A percentile compares a stretch with the other conserved stretches of the same genome.
These are phyloP conservation scores for Ectemnius cavifrons DNA, from an alignment of 2,888 invertebrate species.

Conservation along the genomic window DNA sequence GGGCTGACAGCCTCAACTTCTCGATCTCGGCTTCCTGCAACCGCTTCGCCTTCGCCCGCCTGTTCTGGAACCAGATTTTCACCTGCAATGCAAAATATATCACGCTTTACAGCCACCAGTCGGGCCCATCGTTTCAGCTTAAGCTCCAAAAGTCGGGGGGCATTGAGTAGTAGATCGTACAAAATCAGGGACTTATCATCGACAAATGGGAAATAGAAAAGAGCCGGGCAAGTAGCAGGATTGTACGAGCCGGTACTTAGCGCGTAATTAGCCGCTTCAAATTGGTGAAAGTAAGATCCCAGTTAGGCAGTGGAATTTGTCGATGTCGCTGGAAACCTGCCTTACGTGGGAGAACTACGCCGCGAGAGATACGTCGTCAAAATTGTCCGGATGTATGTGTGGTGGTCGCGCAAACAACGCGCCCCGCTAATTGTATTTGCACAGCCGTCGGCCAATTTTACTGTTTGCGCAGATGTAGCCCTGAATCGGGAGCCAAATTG, in stretches of 20 bases:
- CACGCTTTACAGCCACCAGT: constrained; percentile 3
- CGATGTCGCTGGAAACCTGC: constrained; percentile 41
- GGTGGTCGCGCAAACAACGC: constrained; percentile 3
- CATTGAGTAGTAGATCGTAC: no score
- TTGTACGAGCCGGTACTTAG: constrained; percentile 41
- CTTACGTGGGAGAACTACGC: constrained; percentile 22
- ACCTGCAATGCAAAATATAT: constrained; percentile 80
- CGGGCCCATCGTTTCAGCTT: no score
- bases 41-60: constrained; percentile 96
- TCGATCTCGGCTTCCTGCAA: constrained; percentile 97
- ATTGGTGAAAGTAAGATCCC: constrained; percentile 45
- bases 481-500: constrained; percentile 26
- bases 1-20: constrained; percentile 90
- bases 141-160: background rate
- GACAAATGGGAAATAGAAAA: constrained; percentile 24
- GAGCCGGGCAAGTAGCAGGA: constrained; percentile 7
- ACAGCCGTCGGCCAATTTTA: constrained; percentile 44
- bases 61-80: constrained; percentile 87
- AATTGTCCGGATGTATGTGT: constrained; percentile 19
- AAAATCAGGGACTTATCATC: constrained; percentile 28
- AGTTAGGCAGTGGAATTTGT: constrained; percentile 39
- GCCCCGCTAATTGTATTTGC: constrained; percentile 52
- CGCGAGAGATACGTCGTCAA: constrained; percentile 33
- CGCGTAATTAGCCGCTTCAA: constrained; percentile 54
- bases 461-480: constrained; percentile 38